These are phyloP conservation scores for Diogma glabrata DNA, from an alignment of 2,888 invertebrate species.

Conservation along the genomic window DNA sequence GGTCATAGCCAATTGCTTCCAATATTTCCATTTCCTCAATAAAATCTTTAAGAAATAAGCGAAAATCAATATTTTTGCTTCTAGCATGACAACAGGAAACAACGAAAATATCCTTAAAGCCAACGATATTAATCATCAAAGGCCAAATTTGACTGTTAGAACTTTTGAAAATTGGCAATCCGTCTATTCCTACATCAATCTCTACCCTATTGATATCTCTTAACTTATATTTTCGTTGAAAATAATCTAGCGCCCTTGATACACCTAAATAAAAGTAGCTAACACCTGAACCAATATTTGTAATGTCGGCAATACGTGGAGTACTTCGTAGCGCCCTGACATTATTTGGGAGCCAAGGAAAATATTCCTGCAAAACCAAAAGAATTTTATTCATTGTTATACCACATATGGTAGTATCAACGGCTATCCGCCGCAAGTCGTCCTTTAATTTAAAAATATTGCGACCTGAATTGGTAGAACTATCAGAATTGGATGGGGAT, in stretches of 20 bases:
- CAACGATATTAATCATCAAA: background rate
- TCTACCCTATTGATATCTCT: too few species aligned
- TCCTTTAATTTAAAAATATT: conserved; percentile 1
- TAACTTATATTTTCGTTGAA: too few species aligned
- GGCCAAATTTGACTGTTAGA: conserved; percentile 1
- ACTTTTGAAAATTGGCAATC: background rate
- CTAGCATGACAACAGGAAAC: background rate
- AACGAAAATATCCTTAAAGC: background rate
- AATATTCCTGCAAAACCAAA: too few species aligned
- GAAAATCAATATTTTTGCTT: background rate
- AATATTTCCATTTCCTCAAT: background rate
- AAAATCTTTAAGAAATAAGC: background rate
- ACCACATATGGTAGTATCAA: too few species aligned
- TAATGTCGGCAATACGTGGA: too few species aligned
- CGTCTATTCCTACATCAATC: background rate
- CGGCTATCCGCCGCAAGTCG: background rate
- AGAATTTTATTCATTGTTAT: too few species aligned
- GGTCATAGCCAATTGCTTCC: background rate
- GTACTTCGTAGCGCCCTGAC: too few species aligned
- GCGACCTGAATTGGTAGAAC: background rate
- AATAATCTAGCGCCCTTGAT: too few species aligned
- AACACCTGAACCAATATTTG: too few species aligned
- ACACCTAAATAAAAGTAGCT: too few species aligned
- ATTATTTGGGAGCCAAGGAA: too few species aligned
- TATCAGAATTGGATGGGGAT: background rate